Evolutionary conservation across 2,113 vertebrate species (phyloP), one percentile per base, ranked within the genome.

Genomic region (Accipiter cooperii): DNA sequence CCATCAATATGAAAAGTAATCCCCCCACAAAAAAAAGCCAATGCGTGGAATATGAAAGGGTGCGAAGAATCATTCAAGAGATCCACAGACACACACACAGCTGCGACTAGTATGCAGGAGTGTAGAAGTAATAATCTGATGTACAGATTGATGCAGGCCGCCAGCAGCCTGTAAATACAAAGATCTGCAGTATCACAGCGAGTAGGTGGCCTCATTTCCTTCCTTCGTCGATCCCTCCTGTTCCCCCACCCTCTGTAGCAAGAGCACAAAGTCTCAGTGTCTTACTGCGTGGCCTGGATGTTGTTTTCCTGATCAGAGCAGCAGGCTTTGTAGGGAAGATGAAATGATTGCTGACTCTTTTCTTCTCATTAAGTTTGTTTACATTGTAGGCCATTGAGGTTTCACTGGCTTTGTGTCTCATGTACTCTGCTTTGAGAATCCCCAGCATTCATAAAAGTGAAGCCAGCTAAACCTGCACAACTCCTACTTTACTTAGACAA

Each of bases 341-440:
- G 91, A 97, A 96, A 88, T 90, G 75, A 91, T 86, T 95, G 86
- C 89, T 66, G 55, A 75, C 91, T 96, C 85, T 90, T 92, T 92
- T 66, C 83, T 93, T 95, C 93, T 95, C 84, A 90, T 94, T 95
- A 88, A 79, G 61, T 93, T 89, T 95, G 89, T 89, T 94, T 96
- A 70, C 68, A 44, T 10, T 81, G 81, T 61, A 63, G 89, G 73
- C 87, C 77, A 18, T 12, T 19, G 73, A 87, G 95, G 80, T 63
- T 94, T 93, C 40, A 7, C 68, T 69, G 93, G 93, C 88, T 94
- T 92, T 83, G 75, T 76, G 44, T 70, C 89, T 96, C 87, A 38
- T 75, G 76, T 76, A 49, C 44, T 83, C 80, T 47, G 68, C 73
- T 71, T 69, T 79, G 86, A 90, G 89, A 92, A 90, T 66, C 80